Conservation (phyloP, 2,888 invertebrate genomes). For the Hesperia comma region DNA sequence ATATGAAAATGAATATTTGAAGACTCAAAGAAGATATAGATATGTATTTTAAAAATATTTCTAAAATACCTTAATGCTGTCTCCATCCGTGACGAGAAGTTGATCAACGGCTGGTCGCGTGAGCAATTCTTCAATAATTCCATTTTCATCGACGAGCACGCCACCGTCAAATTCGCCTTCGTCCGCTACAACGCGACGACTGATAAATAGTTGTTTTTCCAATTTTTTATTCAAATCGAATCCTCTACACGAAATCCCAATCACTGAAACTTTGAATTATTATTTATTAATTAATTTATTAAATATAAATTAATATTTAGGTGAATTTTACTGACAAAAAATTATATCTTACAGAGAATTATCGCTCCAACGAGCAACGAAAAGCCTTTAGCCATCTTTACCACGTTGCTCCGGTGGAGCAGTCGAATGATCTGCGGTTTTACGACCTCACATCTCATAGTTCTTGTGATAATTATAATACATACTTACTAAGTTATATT, state of each 20-base stretch:
- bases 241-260: conserved; percentile 45
- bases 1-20: too few species aligned
- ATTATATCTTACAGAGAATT: not conserved
- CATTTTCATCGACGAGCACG: conserved; percentile 83
- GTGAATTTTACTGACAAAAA: not conserved
- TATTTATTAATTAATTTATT: not conserved
- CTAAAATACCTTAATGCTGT: conserved; percentile 64
- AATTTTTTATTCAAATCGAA: conserved; percentile 42
- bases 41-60: not conserved
- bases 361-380: conserved; percentile 7
- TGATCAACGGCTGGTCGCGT: conserved; percentile 69
- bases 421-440: conserved; percentile 22
- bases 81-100: conserved; percentile 63
- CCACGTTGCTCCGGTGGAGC: conserved; percentile 8
- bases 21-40: too few species aligned
- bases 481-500: not conserved
- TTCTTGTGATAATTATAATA: conserved; percentile 3
- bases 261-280: conserved; percentile 32
- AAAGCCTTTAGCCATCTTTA: conserved; percentile 14
- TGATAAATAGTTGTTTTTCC: conserved; percentile 64
- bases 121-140: conserved; percentile 83
- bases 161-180: conserved; percentile 82
- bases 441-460: conserved; percentile 15
- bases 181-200: conserved; percentile 78
- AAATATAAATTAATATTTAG: not conserved